Base-by-base conservation (phyloP, 2,797 vertebrate genomes). In the Lagodon rhomboides region DNA sequence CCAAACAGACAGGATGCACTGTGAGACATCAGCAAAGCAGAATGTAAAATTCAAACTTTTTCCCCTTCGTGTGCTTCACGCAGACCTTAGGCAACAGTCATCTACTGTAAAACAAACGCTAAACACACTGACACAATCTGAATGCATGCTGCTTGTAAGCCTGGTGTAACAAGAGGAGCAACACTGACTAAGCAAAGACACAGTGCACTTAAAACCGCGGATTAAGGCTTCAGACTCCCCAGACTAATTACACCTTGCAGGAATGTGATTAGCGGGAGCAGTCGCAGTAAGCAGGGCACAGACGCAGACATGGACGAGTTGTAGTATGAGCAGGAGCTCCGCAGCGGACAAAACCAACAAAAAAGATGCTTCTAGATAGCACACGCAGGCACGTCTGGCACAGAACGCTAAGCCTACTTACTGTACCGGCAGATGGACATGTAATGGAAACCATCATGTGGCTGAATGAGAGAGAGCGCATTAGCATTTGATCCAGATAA, bases 221-320 rank as follows among this genome's bases (percentile, higher is more conserved):
- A 92, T 93, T 93, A 91, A 68, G 77, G 85, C 55, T 88, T 84
- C 59, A 85, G 63, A 88, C 82, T 79, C 68, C 27, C 70, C 41
- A 12, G 73, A 89, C 90, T 91, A 88, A 92, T 92, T 90, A 86
- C 85, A 88, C 86, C 86, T 77, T 82, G 88, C 73, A 90, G 89
- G 85, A 88, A 92, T 84, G 89, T 87, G 85, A 93, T 91, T 91
- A 92, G 86, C 71, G 70, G 63, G 70, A 83, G 79, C 82, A 70
- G 83, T 64, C 77, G 30, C 67, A 75, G 65, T 66, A 75, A 90
- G 83, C 80, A 83, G 74, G 68, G 61, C 72, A 79, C 64, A 85
- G 64, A 74, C 72, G 66, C 46, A 63, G 61, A 82, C 75, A 25
- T 3, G 2, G 15, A 67, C 50, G 13, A 46, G 13, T 77, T 60